Evolutionary conservation across 2,888 invertebrate species (phyloP).

Genomic region (Cryptocephalus moraei): DNA sequence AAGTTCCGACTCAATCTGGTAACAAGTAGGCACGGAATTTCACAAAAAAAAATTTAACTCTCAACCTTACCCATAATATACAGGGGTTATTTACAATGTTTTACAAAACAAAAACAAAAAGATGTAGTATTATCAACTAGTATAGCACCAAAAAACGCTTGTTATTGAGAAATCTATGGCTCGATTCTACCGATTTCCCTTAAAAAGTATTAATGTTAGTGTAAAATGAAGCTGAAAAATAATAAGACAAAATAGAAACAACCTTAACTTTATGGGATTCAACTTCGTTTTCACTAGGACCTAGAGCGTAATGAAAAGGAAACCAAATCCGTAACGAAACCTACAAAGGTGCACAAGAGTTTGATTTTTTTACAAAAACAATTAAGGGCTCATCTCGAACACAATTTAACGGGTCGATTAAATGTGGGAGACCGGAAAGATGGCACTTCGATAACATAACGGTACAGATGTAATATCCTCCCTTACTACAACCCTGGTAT

Average conservation of each 20-base stretch:
- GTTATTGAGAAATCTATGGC: constrained; percentile 1
- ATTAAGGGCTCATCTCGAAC: constrained; percentile 25
- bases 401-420: constrained; percentile 28
- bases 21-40: constrained; percentile 9
- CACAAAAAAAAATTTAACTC: constrained; percentile 3
- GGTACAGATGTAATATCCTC: too few relatives aligned
- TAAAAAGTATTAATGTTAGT: constrained; percentile 1
- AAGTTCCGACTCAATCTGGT: constrained; percentile 8
- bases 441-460: constrained; percentile 6
- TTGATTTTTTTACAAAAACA: not conserved
- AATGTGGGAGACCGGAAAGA: constrained; percentile 26
- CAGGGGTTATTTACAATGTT: constrained; percentile 26
- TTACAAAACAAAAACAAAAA: constrained; percentile 15
- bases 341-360: constrained; percentile 1
- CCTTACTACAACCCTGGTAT: too few relatives aligned
- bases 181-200: too few relatives aligned
- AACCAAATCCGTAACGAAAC: constrained; percentile 19
- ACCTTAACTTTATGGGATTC: constrained; percentile 14
- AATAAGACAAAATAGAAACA: not conserved
- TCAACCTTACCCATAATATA: constrained; percentile 21
- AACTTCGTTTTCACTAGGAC: constrained; percentile 32
- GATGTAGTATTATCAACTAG: constrained; percentile 15
- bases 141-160: constrained; percentile 23
- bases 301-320: constrained; percentile 28
- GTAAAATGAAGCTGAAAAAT: not conserved